Evolutionary conservation across 35 echinoderm and acorn worm genomes (phyloP), one percentile per base, ranked within the genome.

Genomic region (Ptychodera flava): DNA sequence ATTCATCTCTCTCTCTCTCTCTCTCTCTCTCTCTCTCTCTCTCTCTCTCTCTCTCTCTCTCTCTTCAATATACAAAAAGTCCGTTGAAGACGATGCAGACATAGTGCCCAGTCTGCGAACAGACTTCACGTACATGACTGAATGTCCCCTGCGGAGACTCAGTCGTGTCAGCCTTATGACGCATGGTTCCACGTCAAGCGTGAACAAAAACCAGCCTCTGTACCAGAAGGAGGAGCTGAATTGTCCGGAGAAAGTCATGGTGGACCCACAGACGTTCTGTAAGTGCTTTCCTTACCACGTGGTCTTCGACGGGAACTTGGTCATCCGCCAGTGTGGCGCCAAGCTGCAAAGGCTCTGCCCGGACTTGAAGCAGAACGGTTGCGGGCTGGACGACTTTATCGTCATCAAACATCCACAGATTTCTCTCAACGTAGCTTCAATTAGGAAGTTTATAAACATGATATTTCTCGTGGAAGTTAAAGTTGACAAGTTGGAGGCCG

Each of bases 381-480:
- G 85, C 10, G 52, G 29, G 1, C 86, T 97, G 28, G 79, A 85
- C 0, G 89, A 93, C 52, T 77, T 97, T 2, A 36, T 97, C 28
- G 34, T 53, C 36, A 77, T 97, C 34, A 84, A 84, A 32, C 94
- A 97, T 83, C 94, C 94, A 2, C 35, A 88, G 36, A 97, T 97
- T 77, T 78, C 86, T 1, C 36, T 97, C 31, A 93, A 22, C 31
- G 78, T 86, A 28, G 82, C 82, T 78, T 91, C 88, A 76, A 90
- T 97, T 22, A 81, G 36, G 27, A 82, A 90, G 35, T 97, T 91
- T 83, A 82, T 90, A 14, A 87, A 93, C 35, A 93, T 90, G 86
- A 97, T 97, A 16, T 97, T 93, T 34, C 91, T 97, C 83, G 91
- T 90, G 34, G 79, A 93, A 93, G 16, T 97, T 93, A 33, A 93